phyloP scores from a whole-genome alignment of 2,888 invertebrate genomes.

The Conistra vaccinii region DNA sequence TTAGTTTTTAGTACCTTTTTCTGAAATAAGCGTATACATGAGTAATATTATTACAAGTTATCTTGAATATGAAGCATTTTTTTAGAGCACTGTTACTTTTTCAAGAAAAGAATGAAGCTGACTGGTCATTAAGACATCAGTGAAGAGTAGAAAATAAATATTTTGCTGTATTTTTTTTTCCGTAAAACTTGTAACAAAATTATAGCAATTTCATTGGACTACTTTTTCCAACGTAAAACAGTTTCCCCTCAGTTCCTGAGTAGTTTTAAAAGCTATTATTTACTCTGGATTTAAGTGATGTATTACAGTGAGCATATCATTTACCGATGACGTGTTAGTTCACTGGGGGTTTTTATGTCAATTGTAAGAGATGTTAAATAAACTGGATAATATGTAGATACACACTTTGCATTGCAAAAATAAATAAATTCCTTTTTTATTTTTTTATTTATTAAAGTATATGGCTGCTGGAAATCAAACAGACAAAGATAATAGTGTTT shows the following conservation, averaged over 20 bases:
- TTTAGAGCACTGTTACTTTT: background rate
- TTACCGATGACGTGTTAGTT: background rate
- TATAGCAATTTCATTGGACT: background rate
- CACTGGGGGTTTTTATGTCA: background rate
- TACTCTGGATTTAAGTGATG: background rate
- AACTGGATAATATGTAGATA: too few species aligned
- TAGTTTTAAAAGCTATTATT: conserved; percentile 9
- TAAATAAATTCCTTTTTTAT: too few species aligned
- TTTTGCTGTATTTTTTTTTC: background rate
- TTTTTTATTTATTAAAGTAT: too few species aligned
- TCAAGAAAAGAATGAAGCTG: background rate
- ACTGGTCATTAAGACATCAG: background rate
- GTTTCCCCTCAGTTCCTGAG: background rate
- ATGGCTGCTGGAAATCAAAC: too few species aligned
- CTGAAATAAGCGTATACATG: too few species aligned
- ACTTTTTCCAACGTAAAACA: background rate
- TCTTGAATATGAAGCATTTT: background rate
- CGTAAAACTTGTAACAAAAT: background rate
- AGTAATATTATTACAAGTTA: too few species aligned
- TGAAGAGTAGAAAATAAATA: background rate
- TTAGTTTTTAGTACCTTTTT: background rate
- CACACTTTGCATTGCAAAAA: too few species aligned
- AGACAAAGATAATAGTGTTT: too few species aligned
- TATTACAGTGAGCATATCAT: background rate
- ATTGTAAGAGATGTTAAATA: background rate